Conservation (phyloP, 1,140 invertebrate species). For the Drosophila bocqueti region DNA sequence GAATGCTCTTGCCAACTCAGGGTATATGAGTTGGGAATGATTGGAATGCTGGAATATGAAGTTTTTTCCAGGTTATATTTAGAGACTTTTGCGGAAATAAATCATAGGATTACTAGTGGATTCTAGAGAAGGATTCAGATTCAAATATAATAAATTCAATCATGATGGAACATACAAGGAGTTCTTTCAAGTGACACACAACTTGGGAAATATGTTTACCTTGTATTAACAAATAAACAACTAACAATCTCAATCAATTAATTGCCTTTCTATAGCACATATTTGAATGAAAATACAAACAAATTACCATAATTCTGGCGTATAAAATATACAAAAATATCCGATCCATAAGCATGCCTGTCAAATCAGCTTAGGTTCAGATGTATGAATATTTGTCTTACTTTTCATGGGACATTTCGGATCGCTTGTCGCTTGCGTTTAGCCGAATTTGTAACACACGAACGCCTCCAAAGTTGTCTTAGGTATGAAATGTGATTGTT, state of each 20-base stretch:
- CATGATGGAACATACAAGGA: not conserved
- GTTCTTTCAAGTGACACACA: not conserved
- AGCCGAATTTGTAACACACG: constrained; percentile 75
- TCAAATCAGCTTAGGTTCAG: constrained; percentile 64
- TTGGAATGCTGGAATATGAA: constrained; percentile 21
- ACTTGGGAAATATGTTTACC: not conserved
- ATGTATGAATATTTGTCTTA: constrained; percentile 24
- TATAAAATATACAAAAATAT: constrained; percentile 22
- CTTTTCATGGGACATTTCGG: constrained; percentile 20
- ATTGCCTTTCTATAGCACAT: not conserved
- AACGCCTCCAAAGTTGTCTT: constrained; percentile 71
- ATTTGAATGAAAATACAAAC: not conserved
- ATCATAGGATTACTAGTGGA: not conserved
- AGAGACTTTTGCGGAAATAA: not conserved
- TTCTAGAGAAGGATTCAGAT: not conserved
- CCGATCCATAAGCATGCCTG: constrained; percentile 53
- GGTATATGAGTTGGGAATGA: constrained; percentile 2
- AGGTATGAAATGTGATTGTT: constrained; percentile 73
- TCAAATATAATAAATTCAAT: not conserved
- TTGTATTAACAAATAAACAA: too few relatives aligned
- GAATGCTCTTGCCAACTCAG: constrained; percentile 46
- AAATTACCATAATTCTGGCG: constrained; percentile 14
- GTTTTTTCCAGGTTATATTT: not conserved
- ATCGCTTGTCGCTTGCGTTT: constrained; percentile 33
- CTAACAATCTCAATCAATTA: not conserved